These are phyloP conservation scores for Pyrrhosoma nymphula DNA, from an alignment of 2,888 invertebrate species.

Conservation along the genomic window DNA sequence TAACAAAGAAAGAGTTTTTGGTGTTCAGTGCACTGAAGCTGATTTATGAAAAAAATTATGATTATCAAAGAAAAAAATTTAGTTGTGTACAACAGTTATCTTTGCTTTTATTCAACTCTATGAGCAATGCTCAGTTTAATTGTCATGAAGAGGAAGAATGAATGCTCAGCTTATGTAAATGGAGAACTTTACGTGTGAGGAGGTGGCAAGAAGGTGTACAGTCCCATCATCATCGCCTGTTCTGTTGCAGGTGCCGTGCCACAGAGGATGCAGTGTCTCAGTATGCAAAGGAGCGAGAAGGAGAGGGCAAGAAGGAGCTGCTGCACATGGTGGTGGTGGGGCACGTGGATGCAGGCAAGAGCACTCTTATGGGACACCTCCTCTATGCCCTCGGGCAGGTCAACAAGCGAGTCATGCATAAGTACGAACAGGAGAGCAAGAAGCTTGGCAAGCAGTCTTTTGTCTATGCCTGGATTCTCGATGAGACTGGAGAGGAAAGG, in stretches of 20 bases:
- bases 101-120: too few species aligned
- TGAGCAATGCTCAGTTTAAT: too few species aligned
- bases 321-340: constrained; percentile 95
- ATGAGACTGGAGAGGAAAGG: constrained; percentile 98
- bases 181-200: background rate
- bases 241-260: constrained; percentile 68
- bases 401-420: constrained; percentile 93
- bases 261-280: constrained; percentile 80
- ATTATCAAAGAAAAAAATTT: too few species aligned
- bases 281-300: constrained; percentile 83
- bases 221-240: background rate
- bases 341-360: constrained; percentile 98
- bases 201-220: background rate
- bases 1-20: too few species aligned
- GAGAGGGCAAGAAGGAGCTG: constrained; percentile 90
- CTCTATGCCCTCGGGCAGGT: constrained; percentile 93
- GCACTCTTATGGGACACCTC: constrained; percentile 97
- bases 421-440: constrained; percentile 97
- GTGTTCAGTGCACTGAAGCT: too few species aligned
- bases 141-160: background rate
- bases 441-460: constrained; percentile 99
- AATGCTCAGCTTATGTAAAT: background rate
- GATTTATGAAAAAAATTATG: too few species aligned
- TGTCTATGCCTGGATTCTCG: constrained; percentile 99
- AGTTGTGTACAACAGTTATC: too few species aligned